Evolutionary conservation across 1,140 invertebrate genomes (phyloP), one percentile per base, ranked within the genome.

Genomic region (Melanaphis sacchari): DNA sequence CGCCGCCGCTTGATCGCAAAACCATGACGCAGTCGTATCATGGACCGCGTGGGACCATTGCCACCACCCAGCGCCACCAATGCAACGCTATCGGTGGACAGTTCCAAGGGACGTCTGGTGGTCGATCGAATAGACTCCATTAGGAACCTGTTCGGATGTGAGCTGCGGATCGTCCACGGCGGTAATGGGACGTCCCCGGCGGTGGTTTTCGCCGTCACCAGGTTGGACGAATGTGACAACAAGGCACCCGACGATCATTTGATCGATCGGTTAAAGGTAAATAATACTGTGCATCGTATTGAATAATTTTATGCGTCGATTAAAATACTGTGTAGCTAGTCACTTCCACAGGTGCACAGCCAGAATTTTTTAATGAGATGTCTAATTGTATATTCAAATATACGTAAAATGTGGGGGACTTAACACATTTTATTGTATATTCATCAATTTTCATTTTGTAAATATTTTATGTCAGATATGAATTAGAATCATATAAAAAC

Each of bases 61-160:
- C 38, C 49, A 36, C 49, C 22, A 38, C 26, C 15, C 21, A 22
- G 38, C 24, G 22, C 24, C 40, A 6, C 22, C 54, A 81, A 91
- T 21, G 15, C 15, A n/a, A 84, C 9, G 2, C 46, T 93, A 49
- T 85, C 91, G 26, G 91, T 93, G 76, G 91, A 93, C 46, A 84
- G 46, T 31, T 54, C 91, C 76, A 93, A 93, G 81, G 76, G 91
- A 52, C 91, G 46, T 52, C 36, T 93, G 81, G 91, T 93, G 11
- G 40, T 93, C 46, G 46, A 93, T 43, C 91, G 91, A 24, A 84
- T 93, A 46, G 91, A 93, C 36, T 93, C 91, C 36, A 93, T 93
- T 9, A 52, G 76, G 38, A 93, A 93, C 40, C 81, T 93, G 76
- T 93, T 93, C 36, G 91, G 91, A 18, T 93, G 91, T 54, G 91